A percentile compares a stretch with the other conserved stretches of the same genome.
Conservation (phyloP, 2,113 vertebrate species). For the Brachirus orientalis region DNA sequence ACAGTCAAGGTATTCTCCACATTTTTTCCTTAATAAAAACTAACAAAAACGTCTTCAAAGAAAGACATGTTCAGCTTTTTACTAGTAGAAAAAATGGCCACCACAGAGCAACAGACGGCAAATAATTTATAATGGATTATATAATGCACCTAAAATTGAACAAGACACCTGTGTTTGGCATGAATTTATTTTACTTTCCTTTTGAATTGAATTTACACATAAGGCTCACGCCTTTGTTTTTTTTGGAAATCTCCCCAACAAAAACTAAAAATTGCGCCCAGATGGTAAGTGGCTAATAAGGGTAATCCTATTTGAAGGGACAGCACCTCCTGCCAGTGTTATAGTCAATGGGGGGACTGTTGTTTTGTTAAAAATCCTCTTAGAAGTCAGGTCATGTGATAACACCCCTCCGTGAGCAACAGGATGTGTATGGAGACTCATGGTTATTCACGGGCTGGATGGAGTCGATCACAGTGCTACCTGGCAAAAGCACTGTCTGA, state of each 20-base stretch:
- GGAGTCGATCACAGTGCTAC: slow-evolving; percentile 10
- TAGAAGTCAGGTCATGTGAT: slow-evolving; percentile 63
- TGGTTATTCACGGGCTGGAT: slow-evolving; percentile 23
- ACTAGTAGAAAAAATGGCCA: no score
- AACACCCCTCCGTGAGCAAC: slow-evolving; percentile 15
- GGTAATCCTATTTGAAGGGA: slow-evolving; percentile 57
- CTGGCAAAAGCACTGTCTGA: neutral
- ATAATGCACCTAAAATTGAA: no score
- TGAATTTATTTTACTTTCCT: no score
- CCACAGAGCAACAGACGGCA: no score
- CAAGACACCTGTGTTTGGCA: no score
- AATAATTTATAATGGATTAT: no score
- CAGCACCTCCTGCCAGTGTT: slow-evolving; percentile 27
- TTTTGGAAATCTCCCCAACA: neutral
- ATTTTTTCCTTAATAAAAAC: no score
- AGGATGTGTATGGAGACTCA: slow-evolving; percentile 25
- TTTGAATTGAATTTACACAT: no score
- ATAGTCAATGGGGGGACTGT: slow-evolving; percentile 25
- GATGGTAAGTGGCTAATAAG: slow-evolving; percentile 60
- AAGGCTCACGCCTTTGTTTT: neutral
- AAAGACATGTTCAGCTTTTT: no score
- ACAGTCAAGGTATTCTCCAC: no score
- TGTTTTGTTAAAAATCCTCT: slow-evolving; percentile 70
- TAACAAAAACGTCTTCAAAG: no score
- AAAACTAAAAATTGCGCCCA: slow-evolving; percentile 46